These are phyloP conservation scores for Autographa gamma DNA, from an alignment of 2,888 invertebrate genomes.

Conservation along the genomic window DNA sequence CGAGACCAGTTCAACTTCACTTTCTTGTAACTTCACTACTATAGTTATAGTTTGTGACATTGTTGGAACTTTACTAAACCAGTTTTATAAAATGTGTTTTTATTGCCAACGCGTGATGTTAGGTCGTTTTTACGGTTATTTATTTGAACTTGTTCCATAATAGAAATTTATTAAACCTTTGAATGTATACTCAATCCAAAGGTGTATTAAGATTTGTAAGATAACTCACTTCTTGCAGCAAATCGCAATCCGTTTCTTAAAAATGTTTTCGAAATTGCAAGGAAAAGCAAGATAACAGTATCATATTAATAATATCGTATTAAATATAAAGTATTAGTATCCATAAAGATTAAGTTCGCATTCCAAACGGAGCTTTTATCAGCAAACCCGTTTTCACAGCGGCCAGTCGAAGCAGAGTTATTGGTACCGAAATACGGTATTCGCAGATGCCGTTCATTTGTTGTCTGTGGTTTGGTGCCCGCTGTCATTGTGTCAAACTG, in stretches of 20 bases:
- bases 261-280: neutral
- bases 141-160: neutral
- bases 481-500: conserved; percentile 7
- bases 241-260: neutral
- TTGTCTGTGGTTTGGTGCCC: conserved; percentile 51
- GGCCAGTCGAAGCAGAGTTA: conserved; percentile 31
- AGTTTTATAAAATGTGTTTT: conserved; percentile 23
- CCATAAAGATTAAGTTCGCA: conserved; percentile 24
- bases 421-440: conserved; percentile 48
- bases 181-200: too few relatives aligned
- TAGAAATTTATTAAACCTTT: neutral
- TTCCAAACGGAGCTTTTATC: conserved; percentile 32
- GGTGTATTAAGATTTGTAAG: too few relatives aligned
- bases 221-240: neutral
- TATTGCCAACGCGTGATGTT: conserved; percentile 13
- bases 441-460: conserved; percentile 49
- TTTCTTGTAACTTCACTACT: conserved; percentile 52
- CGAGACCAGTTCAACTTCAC: conserved; percentile 50
- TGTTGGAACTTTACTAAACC: conserved; percentile 33
- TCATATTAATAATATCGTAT: conserved; percentile 5
- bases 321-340: conserved; percentile 8
- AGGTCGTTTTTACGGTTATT: neutral
- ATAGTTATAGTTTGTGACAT: conserved; percentile 25
- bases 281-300: neutral
- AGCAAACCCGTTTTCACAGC: conserved; percentile 33